These are phyloP conservation scores for Agapostemon virescens DNA, from an alignment of 2,888 invertebrate species.

Conservation along the genomic window DNA sequence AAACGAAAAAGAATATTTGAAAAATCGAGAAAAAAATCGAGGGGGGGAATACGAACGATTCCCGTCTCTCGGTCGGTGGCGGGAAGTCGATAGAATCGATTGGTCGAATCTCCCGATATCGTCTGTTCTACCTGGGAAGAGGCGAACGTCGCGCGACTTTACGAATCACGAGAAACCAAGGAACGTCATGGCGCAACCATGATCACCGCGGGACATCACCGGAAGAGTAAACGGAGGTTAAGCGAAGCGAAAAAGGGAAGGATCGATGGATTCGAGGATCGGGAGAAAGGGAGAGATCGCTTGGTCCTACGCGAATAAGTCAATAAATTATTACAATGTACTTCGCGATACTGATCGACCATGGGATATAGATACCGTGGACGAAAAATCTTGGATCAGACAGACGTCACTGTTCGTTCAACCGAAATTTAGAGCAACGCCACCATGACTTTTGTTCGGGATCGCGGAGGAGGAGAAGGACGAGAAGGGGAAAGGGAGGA, in stretches of 20 bases:
- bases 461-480: too few relatives aligned
- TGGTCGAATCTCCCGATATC: conserved; percentile 1
- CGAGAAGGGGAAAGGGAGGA: too few relatives aligned
- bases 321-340: conserved; percentile 59
- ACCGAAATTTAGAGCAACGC: conserved; percentile 1
- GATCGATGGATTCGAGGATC: not conserved
- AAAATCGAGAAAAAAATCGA: not conserved
- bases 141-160: conserved; percentile 41
- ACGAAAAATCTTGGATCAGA: conserved; percentile 61
- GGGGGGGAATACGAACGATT: conserved; percentile 19
- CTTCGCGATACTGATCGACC: conserved; percentile 51
- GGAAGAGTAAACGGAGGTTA: conserved; percentile 13
- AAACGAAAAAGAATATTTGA: not conserved
- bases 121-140: conserved; percentile 53
- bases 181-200: conserved; percentile 10
- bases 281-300: conserved; percentile 40
- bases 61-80: conserved; percentile 21
- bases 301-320: conserved; percentile 59
- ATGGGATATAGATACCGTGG: conserved; percentile 57
- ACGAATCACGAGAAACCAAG: conserved; percentile 16
- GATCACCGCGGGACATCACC: conserved; percentile 30
- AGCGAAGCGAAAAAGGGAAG: conserved; percentile 17
- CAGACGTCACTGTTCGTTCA: conserved; percentile 44
- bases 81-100: not conserved
- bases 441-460: too few relatives aligned